Base-by-base conservation (phyloP, 2,888 invertebrate species). In the Dryadula phaetusa region DNA sequence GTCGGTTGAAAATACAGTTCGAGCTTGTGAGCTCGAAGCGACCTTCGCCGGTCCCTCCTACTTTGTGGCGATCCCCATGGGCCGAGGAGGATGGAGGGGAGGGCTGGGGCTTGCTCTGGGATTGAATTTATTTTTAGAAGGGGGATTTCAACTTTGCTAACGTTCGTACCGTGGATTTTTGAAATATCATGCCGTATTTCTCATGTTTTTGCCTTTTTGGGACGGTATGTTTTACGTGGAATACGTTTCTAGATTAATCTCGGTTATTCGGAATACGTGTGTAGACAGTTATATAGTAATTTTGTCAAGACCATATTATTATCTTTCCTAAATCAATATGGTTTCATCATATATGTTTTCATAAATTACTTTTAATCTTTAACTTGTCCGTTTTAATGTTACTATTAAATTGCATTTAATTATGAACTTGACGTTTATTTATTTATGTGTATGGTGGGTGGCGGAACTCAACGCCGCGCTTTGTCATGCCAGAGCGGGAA, bases 71-170 rank as follows among this genome's bases (percentile, higher is more conserved):
- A 81, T 84, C 86, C 87, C 86, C 84, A 83, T 85, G 86, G 87
- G 82, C 79, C 73, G 72, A 73, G 74, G 72, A 72, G 74, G 72
- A 71, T 71, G 75, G 74, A 72, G 74, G 70, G 72, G 73, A 70
- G 69, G 74, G 70, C 69, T 66, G 75, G 76, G 75, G 73, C 73
- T 73, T 81, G 81, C 81, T 80, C 79, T 79, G 79, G 81, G 83
- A 85, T 87, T 82, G 82, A 86, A 88, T 88, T 87, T 87, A 84
- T 83, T 82, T 83, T 81, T 74, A 81, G 82, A 81, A 78, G 82
- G 82, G 83, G 77, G 76, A 77, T 75, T 74, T 77, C 73, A 71
- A 76, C 76, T 76, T 70, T 70, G 75, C 72, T 58, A 66, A 47
- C 70, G 64, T 54, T 52, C 62, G 66, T 40, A 18, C 22, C 28